Evolutionary conservation across 2,113 vertebrate genomes (phyloP).

Genomic region (Toxotes chatareus): DNA sequence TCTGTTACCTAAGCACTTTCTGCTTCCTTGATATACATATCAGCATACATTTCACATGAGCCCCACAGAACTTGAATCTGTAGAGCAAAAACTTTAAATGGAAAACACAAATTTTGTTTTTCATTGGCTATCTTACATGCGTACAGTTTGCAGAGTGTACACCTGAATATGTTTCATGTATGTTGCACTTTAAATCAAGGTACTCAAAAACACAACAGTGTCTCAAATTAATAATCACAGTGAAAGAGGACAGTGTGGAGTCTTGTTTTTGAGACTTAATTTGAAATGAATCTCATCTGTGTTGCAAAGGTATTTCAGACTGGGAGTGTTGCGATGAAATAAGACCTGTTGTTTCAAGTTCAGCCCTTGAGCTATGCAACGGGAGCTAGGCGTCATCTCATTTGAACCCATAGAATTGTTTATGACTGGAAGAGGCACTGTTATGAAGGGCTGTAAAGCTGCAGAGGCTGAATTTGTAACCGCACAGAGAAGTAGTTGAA

Average conservation of each 20-base stretch:
- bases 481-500: background rate
- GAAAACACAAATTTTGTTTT: too few relatives aligned
- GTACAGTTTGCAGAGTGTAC: background rate
- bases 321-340: background rate
- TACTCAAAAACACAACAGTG: background rate
- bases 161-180: background rate
- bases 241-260: background rate
- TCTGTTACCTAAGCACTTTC: background rate
- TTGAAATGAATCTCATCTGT: background rate
- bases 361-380: conserved; percentile 11
- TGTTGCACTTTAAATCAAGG: background rate
- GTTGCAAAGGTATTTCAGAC: too few relatives aligned
- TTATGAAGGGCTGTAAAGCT: background rate
- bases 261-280: background rate
- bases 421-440: background rate
- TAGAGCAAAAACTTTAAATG: background rate
- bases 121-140: background rate
- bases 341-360: conserved; percentile 20
- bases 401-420: background rate
- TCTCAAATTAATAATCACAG: background rate
- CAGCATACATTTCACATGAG: background rate
- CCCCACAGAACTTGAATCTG: background rate
- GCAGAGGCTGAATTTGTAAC: background rate
- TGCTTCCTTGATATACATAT: background rate
- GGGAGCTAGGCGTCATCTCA: conserved; percentile 17